Evolutionary conservation across 2,797 vertebrate genomes (phyloP).

Genomic region (Gymnothorax javanicus): DNA sequence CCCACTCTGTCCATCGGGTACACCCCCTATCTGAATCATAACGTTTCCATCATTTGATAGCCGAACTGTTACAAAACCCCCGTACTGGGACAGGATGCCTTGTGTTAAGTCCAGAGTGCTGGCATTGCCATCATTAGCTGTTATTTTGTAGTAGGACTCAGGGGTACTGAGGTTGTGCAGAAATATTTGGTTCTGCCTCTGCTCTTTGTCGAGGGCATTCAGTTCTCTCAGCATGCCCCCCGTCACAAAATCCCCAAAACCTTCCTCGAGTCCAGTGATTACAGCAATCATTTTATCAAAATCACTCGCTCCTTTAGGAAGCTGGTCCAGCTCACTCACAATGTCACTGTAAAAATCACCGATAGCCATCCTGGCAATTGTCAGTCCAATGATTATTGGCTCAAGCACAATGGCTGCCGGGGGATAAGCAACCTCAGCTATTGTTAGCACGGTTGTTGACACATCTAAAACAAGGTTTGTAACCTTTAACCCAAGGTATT

Average conservation of each 20-base stretch:
- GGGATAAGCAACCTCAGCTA: slow-evolving; percentile 32
- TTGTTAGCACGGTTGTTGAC: slow-evolving; percentile 31
- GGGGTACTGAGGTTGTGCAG: slow-evolving; percentile 7
- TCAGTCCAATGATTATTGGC: slow-evolving; percentile 35
- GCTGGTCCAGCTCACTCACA: slow-evolving; percentile 29
- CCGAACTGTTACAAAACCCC: slow-evolving; percentile 16
- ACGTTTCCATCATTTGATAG: slow-evolving; percentile 22
- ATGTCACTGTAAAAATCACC: slow-evolving; percentile 34
- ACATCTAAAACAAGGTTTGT: slow-evolving; percentile 37
- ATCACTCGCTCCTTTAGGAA: slow-evolving; percentile 27
- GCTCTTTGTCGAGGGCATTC: slow-evolving; percentile 19
- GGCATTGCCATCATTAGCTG: not conserved
- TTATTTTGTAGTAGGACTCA: slow-evolving; percentile 15
- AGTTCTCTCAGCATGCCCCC: slow-evolving; percentile 32
- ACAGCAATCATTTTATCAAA: slow-evolving; percentile 28
- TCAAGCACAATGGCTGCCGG: slow-evolving; percentile 32
- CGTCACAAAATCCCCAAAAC: slow-evolving; percentile 32
- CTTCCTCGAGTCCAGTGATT: slow-evolving; percentile 15
- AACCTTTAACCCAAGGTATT: slow-evolving; percentile 34
- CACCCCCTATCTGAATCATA: slow-evolving; percentile 28
- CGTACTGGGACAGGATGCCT: slow-evolving; percentile 27
- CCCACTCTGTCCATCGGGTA: slow-evolving; percentile 29
- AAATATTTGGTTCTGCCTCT: slow-evolving; percentile 13
- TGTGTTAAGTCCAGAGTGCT: slow-evolving; percentile 25
- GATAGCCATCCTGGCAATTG: slow-evolving; percentile 30